Conservation (phyloP, 2,113 vertebrate genomes). For the Engystomops pustulosus region DNA sequence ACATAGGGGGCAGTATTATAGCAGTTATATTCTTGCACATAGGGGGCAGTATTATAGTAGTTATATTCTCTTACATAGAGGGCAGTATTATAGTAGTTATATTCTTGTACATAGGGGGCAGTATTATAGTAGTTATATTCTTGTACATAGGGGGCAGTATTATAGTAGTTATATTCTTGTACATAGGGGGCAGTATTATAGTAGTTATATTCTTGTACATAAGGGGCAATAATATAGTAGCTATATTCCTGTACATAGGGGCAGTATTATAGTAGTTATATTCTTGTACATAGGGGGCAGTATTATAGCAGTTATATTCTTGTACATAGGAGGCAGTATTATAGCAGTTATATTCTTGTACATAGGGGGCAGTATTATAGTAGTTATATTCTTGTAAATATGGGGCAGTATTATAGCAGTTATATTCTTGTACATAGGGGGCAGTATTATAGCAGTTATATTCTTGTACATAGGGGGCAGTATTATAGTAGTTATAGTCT, state of each 20-base stretch:
- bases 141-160: no score
- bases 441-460: constrained; percentile 9
- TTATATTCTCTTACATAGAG: not conserved
- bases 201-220: not conserved
- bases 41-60: not conserved
- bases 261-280: no score
- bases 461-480: not conserved
- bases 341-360: constrained; percentile 4
- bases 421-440: constrained; percentile 6
- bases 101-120: not conserved
- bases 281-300: no score
- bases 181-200: not conserved
- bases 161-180: constrained; percentile 4
- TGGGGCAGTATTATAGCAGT: no score
- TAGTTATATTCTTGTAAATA: not conserved
- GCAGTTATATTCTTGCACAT: no score
- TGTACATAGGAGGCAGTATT: not conserved
- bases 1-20: no score
- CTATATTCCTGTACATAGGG: not conserved
- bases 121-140: no score
- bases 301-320: not conserved
- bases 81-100: not conserved
- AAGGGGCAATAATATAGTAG: not conserved
- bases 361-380: not conserved
- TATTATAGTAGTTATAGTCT: constrained; percentile 9